Conservation (phyloP, 2,113 vertebrate genomes). For the Triplophysa rosa region DNA sequence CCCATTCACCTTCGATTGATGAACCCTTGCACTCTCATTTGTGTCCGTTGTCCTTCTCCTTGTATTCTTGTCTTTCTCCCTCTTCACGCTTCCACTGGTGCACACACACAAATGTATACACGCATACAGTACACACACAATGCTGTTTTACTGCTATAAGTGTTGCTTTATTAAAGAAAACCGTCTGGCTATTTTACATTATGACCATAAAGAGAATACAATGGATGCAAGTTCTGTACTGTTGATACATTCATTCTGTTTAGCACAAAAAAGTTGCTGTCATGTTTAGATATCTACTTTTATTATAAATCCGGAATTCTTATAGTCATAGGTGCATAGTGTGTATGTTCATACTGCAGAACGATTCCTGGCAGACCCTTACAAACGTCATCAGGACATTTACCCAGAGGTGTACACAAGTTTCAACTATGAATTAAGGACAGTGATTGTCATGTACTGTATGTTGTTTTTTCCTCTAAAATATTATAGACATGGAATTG, state of each 20-base stretch:
- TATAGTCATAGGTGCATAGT: background rate
- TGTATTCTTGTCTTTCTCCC: background rate
- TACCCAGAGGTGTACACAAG: background rate
- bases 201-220: background rate
- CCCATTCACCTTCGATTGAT: conserved; percentile 32
- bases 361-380: conserved; percentile 6
- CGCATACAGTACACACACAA: background rate
- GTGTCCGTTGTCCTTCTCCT: background rate
- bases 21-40: conserved; percentile 1
- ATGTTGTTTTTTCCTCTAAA: background rate
- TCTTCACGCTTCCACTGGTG: background rate
- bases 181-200: background rate
- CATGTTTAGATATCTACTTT: background rate
- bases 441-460: background rate
- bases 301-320: background rate
- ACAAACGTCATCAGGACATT: background rate
- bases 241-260: background rate
- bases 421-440: background rate
- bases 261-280: no score
- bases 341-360: conserved; percentile 18
- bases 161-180: background rate
- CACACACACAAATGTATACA: background rate
- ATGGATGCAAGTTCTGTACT: background rate
- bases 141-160: background rate
- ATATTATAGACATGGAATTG: background rate